Base-by-base conservation (phyloP, 2,888 invertebrate genomes). In the Heliothis peltigera region DNA sequence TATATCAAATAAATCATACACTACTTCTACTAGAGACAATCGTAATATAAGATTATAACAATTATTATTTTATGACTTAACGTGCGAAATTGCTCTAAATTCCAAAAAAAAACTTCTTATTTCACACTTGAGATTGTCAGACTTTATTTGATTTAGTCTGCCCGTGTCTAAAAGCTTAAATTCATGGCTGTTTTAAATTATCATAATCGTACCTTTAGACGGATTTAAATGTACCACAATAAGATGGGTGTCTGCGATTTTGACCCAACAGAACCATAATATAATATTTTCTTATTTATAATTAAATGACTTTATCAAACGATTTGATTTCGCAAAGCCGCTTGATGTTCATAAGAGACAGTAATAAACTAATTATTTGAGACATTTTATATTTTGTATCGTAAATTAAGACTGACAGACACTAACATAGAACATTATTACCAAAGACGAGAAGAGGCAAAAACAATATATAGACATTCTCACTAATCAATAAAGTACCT, bases 181-280 rank as follows among this genome's bases (percentile, higher is more conserved):
- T 79, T 78, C 70, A 80, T 69, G 62, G 52, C 52, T 61, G 19
- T 77, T 79, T 81, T 82, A 84, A 84, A 83, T 84, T 83, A 83
- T 73, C 75, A 70, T 80, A 81, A 82, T 21, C 62, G 6, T 53
- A 53, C 46, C 48, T 58, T 62, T n/a, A 17, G 32, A 58, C 19
- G 46, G 62, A 76, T 68, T 68, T 57, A 59, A 19, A 19, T 2
- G 39, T 25, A 5, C 8, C 48, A 64, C 43, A 60, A 51, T 54
- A 47, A 7, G 25, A 8, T 4, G 35, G 54, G 47, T 59, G 19
- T 15, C 17, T 8, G n/a, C 5, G 4, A 6, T 12, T 58, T 32
- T 7, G 8, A 6, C 3, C 21, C 8, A 39, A 52, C 5, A 2
- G 7, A 42, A 47, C 32, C 1, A 10, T 21, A 2, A 8, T 43